These are phyloP conservation scores for Hylia prasina DNA, from an alignment of 2,113 vertebrate genomes.

Conservation along the genomic window DNA sequence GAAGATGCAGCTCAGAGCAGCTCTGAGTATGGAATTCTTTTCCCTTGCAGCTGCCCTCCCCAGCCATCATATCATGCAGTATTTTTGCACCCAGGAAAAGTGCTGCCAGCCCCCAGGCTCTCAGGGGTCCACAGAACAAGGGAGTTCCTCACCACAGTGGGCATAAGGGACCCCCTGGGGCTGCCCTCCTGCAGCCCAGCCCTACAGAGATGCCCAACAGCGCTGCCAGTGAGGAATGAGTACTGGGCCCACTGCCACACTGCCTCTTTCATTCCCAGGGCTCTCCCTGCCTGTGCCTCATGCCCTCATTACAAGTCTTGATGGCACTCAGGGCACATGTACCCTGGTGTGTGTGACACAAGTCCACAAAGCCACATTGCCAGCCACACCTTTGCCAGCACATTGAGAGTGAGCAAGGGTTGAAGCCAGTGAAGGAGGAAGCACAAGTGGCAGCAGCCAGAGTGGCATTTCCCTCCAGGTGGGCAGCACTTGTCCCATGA, in stretches of 20 bases:
- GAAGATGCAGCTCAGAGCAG: rapidly evolving
- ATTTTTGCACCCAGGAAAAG: neutral
- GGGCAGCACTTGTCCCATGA: rapidly evolving
- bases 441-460: neutral
- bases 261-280: neutral
- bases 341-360: rapidly evolving
- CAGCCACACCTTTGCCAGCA: neutral
- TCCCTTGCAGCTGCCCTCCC: neutral
- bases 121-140: neutral
- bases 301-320: neutral
- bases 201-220: rapidly evolving
- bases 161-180: neutral
- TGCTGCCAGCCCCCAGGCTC: neutral
- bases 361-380: neutral
- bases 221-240: too few relatives aligned
- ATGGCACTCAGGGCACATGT: rapidly evolving
- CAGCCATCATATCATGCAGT: neutral
- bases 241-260: rapidly evolving
- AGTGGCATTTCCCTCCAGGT: neutral
- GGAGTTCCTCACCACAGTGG: neutral
- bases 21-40: neutral
- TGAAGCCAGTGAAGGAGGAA: neutral
- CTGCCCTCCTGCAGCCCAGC: neutral
- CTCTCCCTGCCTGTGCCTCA: neutral
- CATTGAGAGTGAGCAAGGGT: neutral